Percentiles rank a stretch among this genome's conserved stretches.
Conservation (phyloP, 1,140 invertebrate species). For the Zelostemma sp. region DNA sequence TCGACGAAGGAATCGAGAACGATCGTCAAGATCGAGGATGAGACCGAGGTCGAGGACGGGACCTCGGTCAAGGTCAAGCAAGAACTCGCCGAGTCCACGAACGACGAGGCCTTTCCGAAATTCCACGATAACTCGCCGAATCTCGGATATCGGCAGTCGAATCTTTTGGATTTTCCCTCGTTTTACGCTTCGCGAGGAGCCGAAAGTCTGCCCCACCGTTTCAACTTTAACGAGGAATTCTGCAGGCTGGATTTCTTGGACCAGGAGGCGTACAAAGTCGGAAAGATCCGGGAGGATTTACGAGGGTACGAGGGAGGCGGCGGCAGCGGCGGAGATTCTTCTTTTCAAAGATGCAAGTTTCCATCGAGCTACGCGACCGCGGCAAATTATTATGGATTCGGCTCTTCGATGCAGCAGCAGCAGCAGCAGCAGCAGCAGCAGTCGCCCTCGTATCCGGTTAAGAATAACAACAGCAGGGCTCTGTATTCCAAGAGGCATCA, state of each 20-base stretch:
- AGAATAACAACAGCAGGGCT: slow-evolving; percentile 10
- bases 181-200: slow-evolving; percentile 34
- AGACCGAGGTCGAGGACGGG: slow-evolving; percentile 52
- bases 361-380: slow-evolving; percentile 14
- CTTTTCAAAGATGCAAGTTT: slow-evolving; percentile 21
- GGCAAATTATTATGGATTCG: slow-evolving; percentile 13
- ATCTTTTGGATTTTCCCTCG: slow-evolving; percentile 33
- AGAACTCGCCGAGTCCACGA: slow-evolving; percentile 2
- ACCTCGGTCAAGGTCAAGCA: slow-evolving; percentile 15
- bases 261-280: too few species aligned
- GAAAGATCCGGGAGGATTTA: too few species aligned
- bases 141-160: slow-evolving; percentile 35
- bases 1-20: slow-evolving; percentile 26
- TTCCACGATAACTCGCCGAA: slow-evolving; percentile 22
- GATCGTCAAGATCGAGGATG: slow-evolving; percentile 25
- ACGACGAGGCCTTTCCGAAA: slow-evolving; percentile 28
- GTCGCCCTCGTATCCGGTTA: too few species aligned
- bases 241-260: slow-evolving; percentile 1
- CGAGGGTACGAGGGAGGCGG: too few species aligned
- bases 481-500: slow-evolving; percentile 38
- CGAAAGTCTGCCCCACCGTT: slow-evolving; percentile 7
- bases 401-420: slow-evolving; percentile 15
- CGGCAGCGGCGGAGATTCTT: slow-evolving; percentile 30
- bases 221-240: slow-evolving; percentile 29
- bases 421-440: slow-evolving; percentile 26